phyloP scores from a whole-genome alignment of 2,113 vertebrate species.

The Gambusia holbrooki region DNA sequence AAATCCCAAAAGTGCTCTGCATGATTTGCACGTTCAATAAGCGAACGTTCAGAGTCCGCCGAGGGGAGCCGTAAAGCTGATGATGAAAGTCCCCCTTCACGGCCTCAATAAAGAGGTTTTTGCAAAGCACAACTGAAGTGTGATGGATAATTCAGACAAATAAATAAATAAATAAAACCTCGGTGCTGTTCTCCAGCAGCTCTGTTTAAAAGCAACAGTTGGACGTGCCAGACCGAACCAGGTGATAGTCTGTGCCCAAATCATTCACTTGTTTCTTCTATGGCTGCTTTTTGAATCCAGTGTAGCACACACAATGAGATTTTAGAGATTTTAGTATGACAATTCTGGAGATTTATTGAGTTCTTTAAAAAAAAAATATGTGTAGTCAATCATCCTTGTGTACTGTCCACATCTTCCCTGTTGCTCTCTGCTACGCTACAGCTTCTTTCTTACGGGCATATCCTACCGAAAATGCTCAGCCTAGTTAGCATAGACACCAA shows the following conservation, averaged over 20 bases:
- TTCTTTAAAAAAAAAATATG: too few relatives aligned
- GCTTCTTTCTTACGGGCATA: too few relatives aligned
- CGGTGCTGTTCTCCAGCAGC: neutral
- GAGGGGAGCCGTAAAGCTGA: conserved; percentile 3
- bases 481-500: too few relatives aligned
- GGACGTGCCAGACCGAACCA: neutral
- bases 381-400: too few relatives aligned
- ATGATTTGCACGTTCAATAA: conserved; percentile 58
- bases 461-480: too few relatives aligned
- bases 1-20: conserved; percentile 4
- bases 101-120: conserved; percentile 26
- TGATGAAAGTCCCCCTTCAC: conserved; percentile 21
- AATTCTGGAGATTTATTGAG: too few relatives aligned
- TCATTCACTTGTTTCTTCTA: too few relatives aligned
- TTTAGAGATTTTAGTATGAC: too few relatives aligned
- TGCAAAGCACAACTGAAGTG: neutral
- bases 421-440: too few relatives aligned
- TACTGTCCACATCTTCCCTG: too few relatives aligned
- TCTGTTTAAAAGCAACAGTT: neutral
- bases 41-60: neutral
- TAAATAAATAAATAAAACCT: neutral
- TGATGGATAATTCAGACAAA: conserved; percentile 6
- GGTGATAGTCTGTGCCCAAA: neutral
- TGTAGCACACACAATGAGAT: too few relatives aligned
- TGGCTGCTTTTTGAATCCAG: too few relatives aligned